phyloP scores from a whole-genome alignment of 2,113 vertebrate genomes.

The Lucifuga dentata region DNA sequence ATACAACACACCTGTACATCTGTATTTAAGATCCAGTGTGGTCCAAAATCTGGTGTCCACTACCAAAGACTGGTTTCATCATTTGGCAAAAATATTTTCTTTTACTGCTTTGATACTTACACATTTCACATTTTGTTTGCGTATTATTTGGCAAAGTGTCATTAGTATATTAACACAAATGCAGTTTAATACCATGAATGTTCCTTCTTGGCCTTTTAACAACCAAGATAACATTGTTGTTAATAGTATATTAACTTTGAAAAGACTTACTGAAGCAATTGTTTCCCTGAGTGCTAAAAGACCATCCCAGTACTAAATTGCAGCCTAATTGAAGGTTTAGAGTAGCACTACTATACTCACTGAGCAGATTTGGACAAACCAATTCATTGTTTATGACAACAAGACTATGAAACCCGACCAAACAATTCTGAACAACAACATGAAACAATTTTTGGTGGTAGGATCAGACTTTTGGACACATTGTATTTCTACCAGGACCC shows the following conservation, averaged over 20 bases:
- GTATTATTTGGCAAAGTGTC: no score
- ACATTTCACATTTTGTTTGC: background rate
- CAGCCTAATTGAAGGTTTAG: background rate
- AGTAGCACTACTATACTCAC: background rate
- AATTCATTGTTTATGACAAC: no score
- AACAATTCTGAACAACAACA: no score
- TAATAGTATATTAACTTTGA: no score
- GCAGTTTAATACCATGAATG: no score
- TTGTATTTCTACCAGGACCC: constrained; percentile 14
- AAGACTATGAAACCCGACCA: no score
- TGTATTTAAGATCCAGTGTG: constrained; percentile 9
- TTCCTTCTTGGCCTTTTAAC: no score
- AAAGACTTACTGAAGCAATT: no score
- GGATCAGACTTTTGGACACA: constrained; percentile 6
- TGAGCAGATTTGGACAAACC: no score
- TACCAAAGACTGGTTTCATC: constrained; percentile 13
- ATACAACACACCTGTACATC: no score
- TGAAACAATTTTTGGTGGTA: constrained; percentile 9
- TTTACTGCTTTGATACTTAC: background rate
- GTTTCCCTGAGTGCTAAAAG: background rate
- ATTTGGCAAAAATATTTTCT: background rate
- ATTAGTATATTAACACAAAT: no score
- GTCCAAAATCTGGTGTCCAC: constrained; percentile 11
- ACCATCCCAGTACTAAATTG: background rate
- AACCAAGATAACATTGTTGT: no score